Conservation (phyloP, 2,888 invertebrate genomes). For the Pterostichus niger region DNA sequence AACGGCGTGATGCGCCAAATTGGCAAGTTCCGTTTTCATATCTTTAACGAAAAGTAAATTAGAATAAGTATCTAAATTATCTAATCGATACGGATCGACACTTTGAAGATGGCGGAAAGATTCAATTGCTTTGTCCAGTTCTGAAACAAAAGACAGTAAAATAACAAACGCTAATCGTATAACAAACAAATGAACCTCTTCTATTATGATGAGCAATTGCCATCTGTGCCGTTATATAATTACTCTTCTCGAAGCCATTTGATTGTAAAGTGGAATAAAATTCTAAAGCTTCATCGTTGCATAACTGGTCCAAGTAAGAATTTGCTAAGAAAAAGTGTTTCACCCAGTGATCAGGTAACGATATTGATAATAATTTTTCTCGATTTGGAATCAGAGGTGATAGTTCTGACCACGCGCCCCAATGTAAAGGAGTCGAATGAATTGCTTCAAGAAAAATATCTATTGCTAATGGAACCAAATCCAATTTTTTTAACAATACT, state of each 20-base stretch:
- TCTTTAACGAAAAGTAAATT: conserved; percentile 97
- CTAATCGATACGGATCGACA: conserved; percentile 94
- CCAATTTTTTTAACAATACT: conserved; percentile 92
- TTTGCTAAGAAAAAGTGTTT: conserved; percentile 94
- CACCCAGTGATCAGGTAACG: conserved; percentile 95
- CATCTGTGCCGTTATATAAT: conserved; percentile 94
- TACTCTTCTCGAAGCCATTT: conserved; percentile 91
- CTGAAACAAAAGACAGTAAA: conserved; percentile 78
- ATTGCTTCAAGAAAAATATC: conserved; percentile 89
- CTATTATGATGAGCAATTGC: conserved; percentile 96
- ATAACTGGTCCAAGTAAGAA: conserved; percentile 92
- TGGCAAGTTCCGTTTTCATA: conserved; percentile 93
- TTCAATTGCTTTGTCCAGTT: conserved; percentile 92
- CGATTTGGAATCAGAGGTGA: conserved; percentile 87
- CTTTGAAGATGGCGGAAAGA: conserved; percentile 91
- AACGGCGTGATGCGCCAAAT: conserved; percentile 95
- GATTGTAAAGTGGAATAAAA: conserved; percentile 88
- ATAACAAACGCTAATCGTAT: neutral
- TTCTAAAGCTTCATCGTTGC: conserved; percentile 93
- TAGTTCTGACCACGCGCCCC: conserved; percentile 97
- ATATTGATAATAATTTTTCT: conserved; percentile 84
- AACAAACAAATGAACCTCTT: conserved; percentile 81
- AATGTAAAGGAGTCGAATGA: conserved; percentile 89
- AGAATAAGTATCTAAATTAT: conserved; percentile 98
- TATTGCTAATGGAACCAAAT: conserved; percentile 88